A percentile compares a stretch with the other conserved stretches of the same genome.
These are phyloP conservation scores for Xenops minutus DNA, from an alignment of 2,797 vertebrate species.

Conservation along the genomic window DNA sequence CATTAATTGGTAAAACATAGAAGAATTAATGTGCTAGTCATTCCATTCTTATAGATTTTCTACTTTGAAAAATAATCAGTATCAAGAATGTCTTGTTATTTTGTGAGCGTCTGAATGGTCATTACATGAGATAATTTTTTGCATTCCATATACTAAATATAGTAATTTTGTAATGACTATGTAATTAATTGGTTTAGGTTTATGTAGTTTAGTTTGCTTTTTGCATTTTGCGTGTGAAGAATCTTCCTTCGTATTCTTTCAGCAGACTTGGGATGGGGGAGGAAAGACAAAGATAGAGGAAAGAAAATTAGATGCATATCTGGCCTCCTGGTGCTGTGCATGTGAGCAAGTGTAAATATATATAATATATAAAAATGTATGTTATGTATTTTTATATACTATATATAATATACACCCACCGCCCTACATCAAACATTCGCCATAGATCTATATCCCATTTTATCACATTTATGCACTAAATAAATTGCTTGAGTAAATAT, in stretches of 20 bases:
- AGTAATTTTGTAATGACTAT: background rate
- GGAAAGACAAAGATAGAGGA: background rate
- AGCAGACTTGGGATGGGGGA: background rate
- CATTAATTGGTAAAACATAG: background rate
- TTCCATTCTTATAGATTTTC: background rate
- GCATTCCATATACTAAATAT: background rate
- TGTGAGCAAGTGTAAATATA: background rate
- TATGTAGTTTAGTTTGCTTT: background rate
- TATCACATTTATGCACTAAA: background rate
- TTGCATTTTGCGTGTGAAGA: background rate
- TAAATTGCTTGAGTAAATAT: background rate
- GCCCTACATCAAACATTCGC: background rate
- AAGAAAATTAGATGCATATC: background rate
- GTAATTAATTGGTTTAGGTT: background rate
- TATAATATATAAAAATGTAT: too few relatives aligned
- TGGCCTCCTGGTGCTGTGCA: background rate
- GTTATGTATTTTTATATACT: too few relatives aligned
- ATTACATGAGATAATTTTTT: background rate
- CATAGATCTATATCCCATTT: background rate
- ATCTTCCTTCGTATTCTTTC: background rate
- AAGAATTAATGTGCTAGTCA: background rate
- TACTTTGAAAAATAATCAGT: background rate
- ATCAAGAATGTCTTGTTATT: background rate
- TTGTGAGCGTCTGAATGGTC: background rate
- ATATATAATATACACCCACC: rapidly evolving